A percentile compares a stretch with the other conserved stretches of the same genome.
phyloP scores from a whole-genome alignment of 2,797 vertebrate genomes.

The Ciconia nigra region DNA sequence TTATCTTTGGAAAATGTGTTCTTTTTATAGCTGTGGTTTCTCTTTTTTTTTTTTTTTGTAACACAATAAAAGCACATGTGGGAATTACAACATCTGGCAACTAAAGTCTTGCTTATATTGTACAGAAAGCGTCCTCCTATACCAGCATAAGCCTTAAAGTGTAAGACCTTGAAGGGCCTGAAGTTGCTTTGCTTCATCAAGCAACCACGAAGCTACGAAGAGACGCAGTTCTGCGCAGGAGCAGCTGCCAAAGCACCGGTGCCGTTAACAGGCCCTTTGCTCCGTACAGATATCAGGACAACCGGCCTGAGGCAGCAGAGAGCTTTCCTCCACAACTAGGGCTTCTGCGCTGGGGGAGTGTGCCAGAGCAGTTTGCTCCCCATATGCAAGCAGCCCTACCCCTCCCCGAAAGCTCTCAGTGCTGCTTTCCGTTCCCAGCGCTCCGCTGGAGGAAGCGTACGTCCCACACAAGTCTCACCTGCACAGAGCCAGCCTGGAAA shows the following conservation, averaged over 20 bases:
- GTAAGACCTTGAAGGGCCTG: not conserved
- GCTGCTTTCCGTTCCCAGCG: not conserved
- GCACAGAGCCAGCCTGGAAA: not conserved
- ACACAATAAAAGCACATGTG: slow-evolving; percentile 68
- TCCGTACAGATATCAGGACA: not conserved
- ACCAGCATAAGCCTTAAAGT: not conserved
- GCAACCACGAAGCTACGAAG: not conserved
- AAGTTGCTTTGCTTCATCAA: not conserved
- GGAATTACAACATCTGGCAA: not conserved
- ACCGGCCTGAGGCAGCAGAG: not conserved
- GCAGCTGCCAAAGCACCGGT: not conserved
- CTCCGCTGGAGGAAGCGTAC: not conserved
- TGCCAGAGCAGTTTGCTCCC: not conserved
- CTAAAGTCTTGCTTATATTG: not conserved
- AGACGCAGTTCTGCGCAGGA: not conserved
- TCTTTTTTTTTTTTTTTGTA: slow-evolving; percentile 36
- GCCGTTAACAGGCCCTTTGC: not conserved
- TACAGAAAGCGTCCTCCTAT: not conserved
- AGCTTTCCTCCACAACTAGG: not conserved
- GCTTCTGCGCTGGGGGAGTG: no score
- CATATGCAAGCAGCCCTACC: no score
- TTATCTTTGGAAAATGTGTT: slow-evolving; percentile 61
- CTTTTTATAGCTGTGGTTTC: slow-evolving; percentile 67
- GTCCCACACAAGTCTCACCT: accelerated
- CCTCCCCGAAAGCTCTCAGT: not conserved